Evolutionary conservation across 2,797 vertebrate genomes (phyloP).

Genomic region (Malurus splendens): DNA sequence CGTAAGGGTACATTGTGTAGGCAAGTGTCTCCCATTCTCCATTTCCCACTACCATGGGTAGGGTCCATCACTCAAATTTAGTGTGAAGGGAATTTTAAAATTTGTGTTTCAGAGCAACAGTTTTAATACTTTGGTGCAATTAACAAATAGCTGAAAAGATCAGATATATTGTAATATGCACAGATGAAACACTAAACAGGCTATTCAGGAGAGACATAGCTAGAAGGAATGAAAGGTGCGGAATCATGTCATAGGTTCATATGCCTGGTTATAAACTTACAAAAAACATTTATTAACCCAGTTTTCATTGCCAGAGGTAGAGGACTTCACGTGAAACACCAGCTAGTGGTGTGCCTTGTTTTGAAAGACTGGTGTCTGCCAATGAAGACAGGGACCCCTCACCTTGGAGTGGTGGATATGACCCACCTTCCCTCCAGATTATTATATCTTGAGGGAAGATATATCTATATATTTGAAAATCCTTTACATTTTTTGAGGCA

Average conservation of each 20-base stretch:
- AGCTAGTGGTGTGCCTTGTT: not conserved
- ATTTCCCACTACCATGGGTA: no score
- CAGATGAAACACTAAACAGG: not conserved
- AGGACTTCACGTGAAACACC: not conserved
- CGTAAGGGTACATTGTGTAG: not conserved
- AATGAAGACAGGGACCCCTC: no score
- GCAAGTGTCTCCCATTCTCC: not conserved
- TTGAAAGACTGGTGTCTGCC: no score
- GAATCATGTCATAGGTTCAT: not conserved
- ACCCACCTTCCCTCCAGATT: no score
- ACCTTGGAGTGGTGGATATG: no score
- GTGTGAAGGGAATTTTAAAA: not conserved
- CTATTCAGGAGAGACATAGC: not conserved
- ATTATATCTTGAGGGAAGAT: no score
- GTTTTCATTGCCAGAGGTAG: not conserved
- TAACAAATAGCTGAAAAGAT: not conserved
- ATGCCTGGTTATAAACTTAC: accelerated
- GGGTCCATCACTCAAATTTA: not conserved
- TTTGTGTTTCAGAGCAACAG: not conserved
- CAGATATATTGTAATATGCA: not conserved
- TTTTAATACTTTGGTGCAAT: not conserved
- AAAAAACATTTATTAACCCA: not conserved
- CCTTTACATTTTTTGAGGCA: no score
- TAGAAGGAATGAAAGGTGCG: not conserved
- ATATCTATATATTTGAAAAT: no score